A percentile compares a stretch with the other conserved stretches of the same genome.
phyloP scores from a whole-genome alignment of 1,140 invertebrate species.

The Drosophila lacertosa region DNA sequence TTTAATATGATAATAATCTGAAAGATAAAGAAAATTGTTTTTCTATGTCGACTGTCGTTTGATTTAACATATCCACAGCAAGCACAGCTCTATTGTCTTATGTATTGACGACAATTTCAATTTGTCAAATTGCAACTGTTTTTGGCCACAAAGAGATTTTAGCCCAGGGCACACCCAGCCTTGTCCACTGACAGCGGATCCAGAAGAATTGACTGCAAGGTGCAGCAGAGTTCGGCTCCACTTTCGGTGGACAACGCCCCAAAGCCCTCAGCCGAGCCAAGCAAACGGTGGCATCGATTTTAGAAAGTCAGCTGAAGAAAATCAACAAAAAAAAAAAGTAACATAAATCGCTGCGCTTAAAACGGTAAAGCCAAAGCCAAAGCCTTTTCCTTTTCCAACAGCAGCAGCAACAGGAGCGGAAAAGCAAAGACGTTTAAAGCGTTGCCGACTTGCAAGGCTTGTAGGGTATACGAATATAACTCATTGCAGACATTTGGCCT shows the following conservation, averaged over 20 bases:
- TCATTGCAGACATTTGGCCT: conserved; percentile 82
- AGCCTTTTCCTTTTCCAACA: conserved; percentile 63
- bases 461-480: conserved; percentile 66
- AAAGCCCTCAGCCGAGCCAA: conserved; percentile 37
- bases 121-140: conserved; percentile 15
- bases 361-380: conserved; percentile 64
- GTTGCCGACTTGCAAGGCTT: conserved; percentile 37
- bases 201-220: conserved; percentile 35
- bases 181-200: neutral
- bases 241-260: conserved; percentile 41
- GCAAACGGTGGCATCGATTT: conserved; percentile 65
- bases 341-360: conserved; percentile 51
- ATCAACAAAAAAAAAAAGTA: conserved; percentile 1
- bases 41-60: too few species aligned
- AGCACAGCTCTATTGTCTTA: neutral
- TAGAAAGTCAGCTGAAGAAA: conserved; percentile 58
- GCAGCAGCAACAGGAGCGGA: conserved; percentile 48
- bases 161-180: conserved; percentile 32
- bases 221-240: conserved; percentile 25
- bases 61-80: too few species aligned
- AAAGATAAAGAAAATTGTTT: too few species aligned
- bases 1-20: too few species aligned
- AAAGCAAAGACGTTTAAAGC: conserved; percentile 43
- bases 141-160: neutral
- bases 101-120: neutral